Evolutionary conservation across 2,113 vertebrate species (phyloP), one percentile per base, ranked within the genome.

Genomic region (Phoenicopterus ruber): DNA sequence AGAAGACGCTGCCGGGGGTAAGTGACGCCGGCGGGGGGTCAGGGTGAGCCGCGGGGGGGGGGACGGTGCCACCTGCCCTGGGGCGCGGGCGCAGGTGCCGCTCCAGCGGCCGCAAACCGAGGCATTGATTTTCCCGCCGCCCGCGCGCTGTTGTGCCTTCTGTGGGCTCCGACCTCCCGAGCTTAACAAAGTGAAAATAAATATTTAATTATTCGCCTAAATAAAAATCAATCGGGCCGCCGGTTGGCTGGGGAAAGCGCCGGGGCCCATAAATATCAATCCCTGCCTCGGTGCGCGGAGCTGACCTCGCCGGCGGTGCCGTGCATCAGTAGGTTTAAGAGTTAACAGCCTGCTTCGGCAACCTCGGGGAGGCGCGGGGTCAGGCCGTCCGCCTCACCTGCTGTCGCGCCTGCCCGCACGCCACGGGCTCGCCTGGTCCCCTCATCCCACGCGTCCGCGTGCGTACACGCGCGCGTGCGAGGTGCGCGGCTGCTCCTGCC

Each of bases 171-270:
- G 95, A 96, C 97, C 95, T 98, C 95, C 93, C 54, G 36, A 96
- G 96, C 96, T 98, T 98, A 98, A 98, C 98, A 98, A 98, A 98
- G 98, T 98, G 97, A 97, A 98, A 98, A 98, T 98, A 98, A 98
- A 98, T 98, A 98, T 98, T 98, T 98, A 97, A 98, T 98, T 98
- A 97, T 98, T 98, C 90, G 80, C 96, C 96, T 98, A 98, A 98
- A 98, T 98, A 97, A 98, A 98, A 98, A 98, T 98, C 98, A 54
- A 98, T 98, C 97, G 92, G 82, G 86, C 89, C 82, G 86, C 96
- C 77, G 95, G 97, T 97, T 95, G 97, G 97, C 96, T 96, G 96
- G 93, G 90, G 96, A 96, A 94, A 84, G 94, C 71, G 54, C 86
- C 8, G 88, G 29, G 61, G 88, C 94, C 89, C 57, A 47, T 96